Evolutionary conservation across 2,888 invertebrate species (phyloP).

Genomic region (Ethmia dodecea): DNA sequence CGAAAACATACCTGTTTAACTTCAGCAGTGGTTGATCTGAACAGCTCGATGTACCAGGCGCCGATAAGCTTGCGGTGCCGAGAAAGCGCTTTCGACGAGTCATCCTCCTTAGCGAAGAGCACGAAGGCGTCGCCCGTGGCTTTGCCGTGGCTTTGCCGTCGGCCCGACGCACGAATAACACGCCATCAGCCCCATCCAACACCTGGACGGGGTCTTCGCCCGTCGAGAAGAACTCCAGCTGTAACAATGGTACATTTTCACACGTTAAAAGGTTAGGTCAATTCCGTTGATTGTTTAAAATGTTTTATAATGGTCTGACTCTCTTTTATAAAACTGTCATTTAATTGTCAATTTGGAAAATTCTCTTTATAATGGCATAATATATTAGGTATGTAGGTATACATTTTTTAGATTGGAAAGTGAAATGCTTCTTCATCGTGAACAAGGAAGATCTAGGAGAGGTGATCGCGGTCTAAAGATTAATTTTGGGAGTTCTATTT

Average conservation of each 20-base stretch:
- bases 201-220: constrained; percentile 94
- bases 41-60: constrained; percentile 97
- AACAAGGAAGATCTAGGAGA: too few species aligned
- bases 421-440: too few species aligned
- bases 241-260: constrained; percentile 34
- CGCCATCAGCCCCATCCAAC: constrained; percentile 94
- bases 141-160: constrained; percentile 96
- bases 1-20: constrained; percentile 95
- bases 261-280: too few species aligned
- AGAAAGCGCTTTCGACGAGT: constrained; percentile 92
- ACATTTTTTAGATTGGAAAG: too few species aligned
- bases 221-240: constrained; percentile 97
- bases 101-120: constrained; percentile 94
- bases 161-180: constrained; percentile 95
- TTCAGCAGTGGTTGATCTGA: constrained; percentile 98
- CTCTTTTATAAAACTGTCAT: too few species aligned
- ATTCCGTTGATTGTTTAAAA: too few species aligned
- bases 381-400: too few species aligned
- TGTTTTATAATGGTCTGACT: too few species aligned
- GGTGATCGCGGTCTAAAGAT: too few species aligned
- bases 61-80: constrained; percentile 98
- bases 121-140: constrained; percentile 99
- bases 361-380: too few species aligned
- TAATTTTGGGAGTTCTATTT: too few species aligned
- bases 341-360: too few species aligned